Evolutionary conservation across 1,140 invertebrate genomes (phyloP).

Genomic region (Ceratoteleas bidentatus): DNA sequence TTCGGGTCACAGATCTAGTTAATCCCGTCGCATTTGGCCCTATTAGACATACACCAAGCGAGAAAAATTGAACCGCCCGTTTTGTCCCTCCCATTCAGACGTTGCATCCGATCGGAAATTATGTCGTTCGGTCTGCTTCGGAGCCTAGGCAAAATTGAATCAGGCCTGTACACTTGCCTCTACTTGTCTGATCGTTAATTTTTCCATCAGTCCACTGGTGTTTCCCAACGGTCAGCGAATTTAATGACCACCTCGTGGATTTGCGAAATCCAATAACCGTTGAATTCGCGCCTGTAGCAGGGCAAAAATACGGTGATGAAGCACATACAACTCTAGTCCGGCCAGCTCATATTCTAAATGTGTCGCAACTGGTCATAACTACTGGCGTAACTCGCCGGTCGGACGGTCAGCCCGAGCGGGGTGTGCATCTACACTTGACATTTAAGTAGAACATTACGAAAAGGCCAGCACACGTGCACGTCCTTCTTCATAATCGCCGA

Average conservation of each 20-base stretch:
- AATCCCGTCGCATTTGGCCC: too few species aligned
- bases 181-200: not conserved
- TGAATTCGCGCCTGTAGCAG: constrained; percentile 12
- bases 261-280: constrained; percentile 33
- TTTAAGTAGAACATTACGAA: constrained; percentile 45
- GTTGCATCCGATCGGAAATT: not conserved
- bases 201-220: not conserved
- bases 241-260: constrained; percentile 11
- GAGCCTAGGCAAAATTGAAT: not conserved
- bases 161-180: too few species aligned
- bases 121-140: not conserved
- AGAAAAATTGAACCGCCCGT: too few species aligned
- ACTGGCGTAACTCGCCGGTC: constrained; percentile 27
- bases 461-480: constrained; percentile 2
- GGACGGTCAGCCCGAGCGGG: constrained; percentile 1
- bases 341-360: constrained; percentile 21
- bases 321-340: constrained; percentile 10
- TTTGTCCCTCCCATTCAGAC: too few species aligned
- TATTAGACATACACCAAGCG: too few species aligned
- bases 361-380: constrained; percentile 5
- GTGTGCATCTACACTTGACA: constrained; percentile 53
- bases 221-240: constrained; percentile 16
- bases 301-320: constrained; percentile 10
- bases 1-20: too few species aligned
- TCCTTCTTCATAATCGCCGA: constrained; percentile 8